Percentiles rank a stretch among this genome's conserved stretches.
These are phyloP conservation scores for Ormyrus labotus DNA, from an alignment of 2,888 invertebrate species.

Conservation along the genomic window DNA sequence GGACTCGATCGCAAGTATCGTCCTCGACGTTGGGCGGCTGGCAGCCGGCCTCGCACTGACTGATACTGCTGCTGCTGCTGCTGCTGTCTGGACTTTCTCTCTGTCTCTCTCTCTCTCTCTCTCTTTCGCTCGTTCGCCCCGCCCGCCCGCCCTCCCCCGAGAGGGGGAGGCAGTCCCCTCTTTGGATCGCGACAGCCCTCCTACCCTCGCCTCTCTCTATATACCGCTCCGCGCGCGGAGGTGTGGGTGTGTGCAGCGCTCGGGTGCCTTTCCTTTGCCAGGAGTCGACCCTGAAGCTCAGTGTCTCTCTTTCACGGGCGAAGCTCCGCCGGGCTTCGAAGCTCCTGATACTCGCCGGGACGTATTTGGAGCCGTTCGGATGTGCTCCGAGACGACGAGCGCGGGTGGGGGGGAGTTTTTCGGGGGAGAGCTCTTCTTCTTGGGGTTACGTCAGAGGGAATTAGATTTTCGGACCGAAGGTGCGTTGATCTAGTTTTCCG, in stretches of 20 bases:
- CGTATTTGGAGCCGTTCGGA: too few species aligned
- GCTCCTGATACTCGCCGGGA: too few species aligned
- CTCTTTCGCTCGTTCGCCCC: background rate
- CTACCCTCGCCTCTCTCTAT: too few species aligned
- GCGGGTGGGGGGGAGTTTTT: too few species aligned
- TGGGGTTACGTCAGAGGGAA: too few species aligned
- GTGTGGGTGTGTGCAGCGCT: background rate
- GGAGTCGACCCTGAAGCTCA: conserved; percentile 30
- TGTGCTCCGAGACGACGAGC: too few species aligned
- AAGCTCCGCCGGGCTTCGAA: background rate
- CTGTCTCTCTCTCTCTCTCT: conserved; percentile 18
- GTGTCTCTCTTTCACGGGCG: background rate
- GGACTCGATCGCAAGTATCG: conserved; percentile 41
- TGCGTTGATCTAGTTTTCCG: too few species aligned
- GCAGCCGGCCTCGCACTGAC: conserved; percentile 75
- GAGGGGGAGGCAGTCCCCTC: too few species aligned
- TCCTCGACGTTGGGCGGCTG: conserved; percentile 72
- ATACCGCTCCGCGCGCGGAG: too few species aligned
- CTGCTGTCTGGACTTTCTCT: conserved; percentile 11
- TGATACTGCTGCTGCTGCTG: conserved; percentile 26
- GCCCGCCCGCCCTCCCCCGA: background rate
- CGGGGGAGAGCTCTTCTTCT: too few species aligned
- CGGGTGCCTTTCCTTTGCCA: background rate
- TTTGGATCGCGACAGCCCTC: too few species aligned
- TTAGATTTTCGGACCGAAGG: too few species aligned